These are phyloP conservation scores for Tipula helvola DNA, from an alignment of 2,888 invertebrate genomes.

Conservation along the genomic window DNA sequence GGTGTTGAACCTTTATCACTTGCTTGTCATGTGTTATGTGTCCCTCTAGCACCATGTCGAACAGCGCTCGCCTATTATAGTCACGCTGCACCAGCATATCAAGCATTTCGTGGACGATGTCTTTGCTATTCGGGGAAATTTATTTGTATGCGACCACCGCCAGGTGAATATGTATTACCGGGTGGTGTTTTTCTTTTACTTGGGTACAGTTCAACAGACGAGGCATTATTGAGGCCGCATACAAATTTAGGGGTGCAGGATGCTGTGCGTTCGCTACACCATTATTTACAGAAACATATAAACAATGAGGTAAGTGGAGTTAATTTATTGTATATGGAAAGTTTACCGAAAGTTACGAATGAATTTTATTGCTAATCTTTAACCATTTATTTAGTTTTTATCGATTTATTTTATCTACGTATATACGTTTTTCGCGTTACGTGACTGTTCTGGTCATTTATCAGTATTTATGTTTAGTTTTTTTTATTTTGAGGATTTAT, in stretches of 20 bases:
- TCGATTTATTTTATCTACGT: background rate
- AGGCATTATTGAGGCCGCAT: constrained; percentile 66
- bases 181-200: constrained; percentile 81
- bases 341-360: background rate
- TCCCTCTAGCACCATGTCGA: constrained; percentile 74
- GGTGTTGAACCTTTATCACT: constrained; percentile 51
- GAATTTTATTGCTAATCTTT: background rate
- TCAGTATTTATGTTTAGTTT: background rate
- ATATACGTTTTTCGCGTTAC: background rate
- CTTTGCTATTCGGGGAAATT: constrained; percentile 85
- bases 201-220: constrained; percentile 83
- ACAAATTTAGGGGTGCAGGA: constrained; percentile 76
- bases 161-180: constrained; percentile 41
- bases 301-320: constrained; percentile 49
- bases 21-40: constrained; percentile 79
- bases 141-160: constrained; percentile 79
- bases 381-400: background rate
- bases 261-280: constrained; percentile 69
- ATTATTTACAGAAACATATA: constrained; percentile 58
- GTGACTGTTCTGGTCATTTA: background rate
- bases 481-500: background rate
- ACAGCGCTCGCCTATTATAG: constrained; percentile 81
- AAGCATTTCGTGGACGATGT: constrained; percentile 78
- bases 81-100: constrained; percentile 81
- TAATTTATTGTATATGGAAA: background rate